Base-by-base conservation (phyloP, 2,888 invertebrate genomes). In the Athalia cordata region DNA sequence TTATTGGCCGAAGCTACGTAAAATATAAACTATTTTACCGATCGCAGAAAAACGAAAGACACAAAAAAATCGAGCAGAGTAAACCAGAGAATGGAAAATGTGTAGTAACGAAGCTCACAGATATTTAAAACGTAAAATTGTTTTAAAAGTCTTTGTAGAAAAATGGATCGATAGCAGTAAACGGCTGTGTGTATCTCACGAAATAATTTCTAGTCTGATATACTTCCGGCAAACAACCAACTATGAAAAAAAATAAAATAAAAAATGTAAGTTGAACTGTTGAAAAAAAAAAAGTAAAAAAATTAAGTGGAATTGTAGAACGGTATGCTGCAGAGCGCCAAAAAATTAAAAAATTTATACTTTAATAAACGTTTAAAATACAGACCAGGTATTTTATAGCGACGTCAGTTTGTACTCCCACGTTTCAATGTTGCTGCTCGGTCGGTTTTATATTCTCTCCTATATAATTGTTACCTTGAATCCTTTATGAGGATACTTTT, bases 131-230 rank as follows among this genome's bases (percentile, higher is more conserved):
- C 64, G 29, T 61, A 11, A 3, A 50, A 55, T 29, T 43, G 52
- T 11, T 43, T n/a, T 29, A n/a, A 68, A 13, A 55, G 55, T 29
- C 9, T 11, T 7, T 68, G 2, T 29, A 50, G 68, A 68, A 52
- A 5, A 6, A 11, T 47, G 3, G 43, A 59, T 5, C 43, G 43
- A 64, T 43, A 43, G 9, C 4, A 15, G 29, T 29, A 8, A 68
- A 68, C 68, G 52, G 68, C 57, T 72, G 72, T 13, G 15, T 72
- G 3, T 72, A n/a, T 72, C 72, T 72, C 45, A 59, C 59, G 57
- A 57, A 72, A 59, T 68, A 59, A 59, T 72, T 45, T 13, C 70
- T 7, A 45, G 68, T 29, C 29, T 29, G 29, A 1, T 29, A 29
- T 29, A 29, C 29, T 29, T 29, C 29, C 29, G 29, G 29, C 29